Evolutionary conservation across 2,797 vertebrate genomes (phyloP), one percentile per base, ranked within the genome.

Genomic region (Pipistrellus kuhlii): DNA sequence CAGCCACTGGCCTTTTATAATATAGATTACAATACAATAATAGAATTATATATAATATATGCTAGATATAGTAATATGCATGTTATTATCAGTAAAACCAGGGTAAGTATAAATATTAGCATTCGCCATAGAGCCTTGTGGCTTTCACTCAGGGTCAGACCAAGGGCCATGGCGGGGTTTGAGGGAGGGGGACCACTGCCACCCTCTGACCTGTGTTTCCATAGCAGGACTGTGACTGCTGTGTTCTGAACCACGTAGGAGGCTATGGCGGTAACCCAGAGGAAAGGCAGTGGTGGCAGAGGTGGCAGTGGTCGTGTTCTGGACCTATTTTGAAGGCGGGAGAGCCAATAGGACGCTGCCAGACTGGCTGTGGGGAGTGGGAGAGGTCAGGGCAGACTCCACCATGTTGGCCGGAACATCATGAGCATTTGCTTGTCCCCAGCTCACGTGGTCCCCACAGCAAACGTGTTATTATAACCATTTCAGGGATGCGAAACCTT

Each of bases 291-390:
- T 2, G 1, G 44, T 35, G 0, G 66, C 48, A 2, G 11, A 59
- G 25, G 41, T 35, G 25, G 14, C 66, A 53, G 41, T 25, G 23
- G 68, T 64, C 55, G 23, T 6, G 46, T 44, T 35, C 53, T 18
- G 35, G 69, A 17, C 72, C 14, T 5, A 1, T 13, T 57, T 11
- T n/a, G 17, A 83, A 83, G 14, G 68, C 5, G 15, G 27, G 4
- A 51, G n/a, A 77, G 7, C n/a, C 12, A 0, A 0, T 46, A 38
- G 82, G 55, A 73, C 72, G 18, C 35, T 8, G 9, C 23, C 32
- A 30, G 48, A 32, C 4, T 38, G 32, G 25, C 21, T 3, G 4
- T 35, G 23, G 68, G 23, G 14, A 48, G 41, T 30, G 11, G 87
- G 23, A 14, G 11, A 44, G 25, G 13, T 78, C 66, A 30, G 17